phyloP scores from a whole-genome alignment of 2,797 vertebrate genomes.

The Bradypodion pumilum region DNA sequence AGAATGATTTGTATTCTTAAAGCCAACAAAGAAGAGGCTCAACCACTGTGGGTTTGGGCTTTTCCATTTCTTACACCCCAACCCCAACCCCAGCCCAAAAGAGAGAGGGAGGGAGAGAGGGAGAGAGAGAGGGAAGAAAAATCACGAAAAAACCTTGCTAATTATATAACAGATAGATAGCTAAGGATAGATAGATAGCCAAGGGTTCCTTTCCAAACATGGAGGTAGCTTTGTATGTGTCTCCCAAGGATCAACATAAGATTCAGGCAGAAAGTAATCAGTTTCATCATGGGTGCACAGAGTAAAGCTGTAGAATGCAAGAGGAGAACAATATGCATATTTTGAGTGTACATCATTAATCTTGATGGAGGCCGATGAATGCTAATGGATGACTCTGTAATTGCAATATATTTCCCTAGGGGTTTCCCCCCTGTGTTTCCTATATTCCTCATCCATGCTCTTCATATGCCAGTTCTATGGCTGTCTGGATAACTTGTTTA shows the following conservation, averaged over 20 bases:
- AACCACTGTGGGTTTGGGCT: background rate
- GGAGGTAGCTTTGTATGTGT: background rate
- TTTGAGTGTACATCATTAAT: background rate
- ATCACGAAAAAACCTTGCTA: no score
- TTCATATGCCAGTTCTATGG: background rate
- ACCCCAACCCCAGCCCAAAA: no score
- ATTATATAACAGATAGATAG: no score
- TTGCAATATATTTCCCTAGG: background rate
- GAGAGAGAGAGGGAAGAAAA: no score
- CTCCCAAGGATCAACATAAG: background rate
- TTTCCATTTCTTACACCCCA: background rate
- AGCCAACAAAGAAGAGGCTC: background rate
- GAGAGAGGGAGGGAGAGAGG: no score
- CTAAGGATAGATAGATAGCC: no score
- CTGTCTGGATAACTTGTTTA: background rate
- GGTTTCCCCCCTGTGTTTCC: background rate
- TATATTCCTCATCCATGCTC: background rate
- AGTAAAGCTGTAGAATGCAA: background rate
- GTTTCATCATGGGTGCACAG: background rate
- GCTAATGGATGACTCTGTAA: background rate
- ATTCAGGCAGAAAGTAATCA: background rate
- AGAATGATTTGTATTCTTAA: background rate
- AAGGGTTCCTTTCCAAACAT: no score
- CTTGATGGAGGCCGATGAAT: background rate
- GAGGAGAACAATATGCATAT: background rate